A percentile compares a stretch with the other conserved stretches of the same genome.
These are phyloP conservation scores for Caenorhabditis inopinata DNA, from an alignment of 1,140 invertebrate genomes.

Conservation along the genomic window DNA sequence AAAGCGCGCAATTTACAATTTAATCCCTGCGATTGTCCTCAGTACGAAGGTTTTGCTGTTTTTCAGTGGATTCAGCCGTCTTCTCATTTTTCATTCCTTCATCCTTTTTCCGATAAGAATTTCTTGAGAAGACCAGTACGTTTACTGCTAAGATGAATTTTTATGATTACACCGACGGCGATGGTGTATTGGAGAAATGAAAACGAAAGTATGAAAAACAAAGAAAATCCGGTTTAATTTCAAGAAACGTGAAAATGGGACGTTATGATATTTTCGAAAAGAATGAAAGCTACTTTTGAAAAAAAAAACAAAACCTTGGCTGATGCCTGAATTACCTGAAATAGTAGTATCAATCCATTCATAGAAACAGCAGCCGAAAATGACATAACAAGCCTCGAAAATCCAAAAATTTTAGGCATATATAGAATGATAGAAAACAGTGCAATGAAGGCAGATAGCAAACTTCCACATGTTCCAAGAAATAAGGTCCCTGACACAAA, in stretches of 20 bases:
- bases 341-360: constrained; percentile 52
- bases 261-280: not conserved
- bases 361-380: constrained; percentile 50
- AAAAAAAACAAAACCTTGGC: not conserved
- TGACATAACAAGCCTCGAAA: constrained; percentile 45
- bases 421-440: constrained; percentile 44
- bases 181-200: constrained; percentile 17
- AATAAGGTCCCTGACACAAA: constrained; percentile 49
- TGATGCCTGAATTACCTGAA: constrained; percentile 47
- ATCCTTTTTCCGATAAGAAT: not conserved
- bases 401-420: constrained; percentile 40
- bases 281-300: not conserved
- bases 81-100: constrained; percentile 11
- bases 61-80: not conserved
- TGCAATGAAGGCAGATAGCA: constrained; percentile 48
- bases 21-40: not conserved
- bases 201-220: not conserved
- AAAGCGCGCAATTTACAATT: constrained; percentile 19
- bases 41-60: constrained; percentile 12
- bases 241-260: not conserved
- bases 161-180: not conserved
- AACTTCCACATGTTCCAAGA: constrained; percentile 45
- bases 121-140: not conserved
- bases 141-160: not conserved
- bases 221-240: not conserved